phyloP scores from a whole-genome alignment of 2,888 invertebrate species.

The Plutella xylostella region DNA sequence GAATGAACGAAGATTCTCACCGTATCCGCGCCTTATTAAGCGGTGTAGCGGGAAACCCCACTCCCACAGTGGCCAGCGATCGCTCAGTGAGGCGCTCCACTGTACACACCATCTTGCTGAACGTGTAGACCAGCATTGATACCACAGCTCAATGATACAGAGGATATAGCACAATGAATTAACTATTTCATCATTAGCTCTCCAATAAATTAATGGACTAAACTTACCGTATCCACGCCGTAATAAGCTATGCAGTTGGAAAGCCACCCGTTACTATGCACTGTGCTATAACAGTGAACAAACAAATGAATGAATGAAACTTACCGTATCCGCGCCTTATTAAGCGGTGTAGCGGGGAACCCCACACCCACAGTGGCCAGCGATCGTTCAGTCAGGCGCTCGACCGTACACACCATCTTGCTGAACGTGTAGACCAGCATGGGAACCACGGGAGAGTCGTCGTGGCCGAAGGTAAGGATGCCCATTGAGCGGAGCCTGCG shows the following conservation, averaged over 20 bases:
- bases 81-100: constrained; percentile 85
- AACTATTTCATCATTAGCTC: too few species aligned
- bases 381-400: constrained; percentile 82
- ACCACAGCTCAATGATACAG: too few species aligned
- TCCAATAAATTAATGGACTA: too few species aligned
- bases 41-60: constrained; percentile 98
- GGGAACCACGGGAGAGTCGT: constrained; percentile 96
- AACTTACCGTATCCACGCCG: constrained; percentile 82
- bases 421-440: constrained; percentile 94
- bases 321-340: constrained; percentile 86
- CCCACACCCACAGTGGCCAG: constrained; percentile 97
- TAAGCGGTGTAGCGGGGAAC: constrained; percentile 96
- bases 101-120: constrained; percentile 94
- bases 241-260: constrained; percentile 95
- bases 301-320: too few species aligned
- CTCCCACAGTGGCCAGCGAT: constrained; percentile 93
- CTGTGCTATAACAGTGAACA: too few species aligned
- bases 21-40: constrained; percentile 91
- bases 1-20: too few species aligned
- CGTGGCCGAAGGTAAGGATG: constrained; percentile 92
- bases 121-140: constrained; percentile 93
- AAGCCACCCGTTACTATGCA: too few species aligned
- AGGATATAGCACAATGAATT: too few species aligned
- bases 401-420: constrained; percentile 92
- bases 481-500: constrained; percentile 83